A percentile compares a stretch with the other conserved stretches of the same genome.
Conservation (phyloP, 1,140 invertebrate species). For the Protaetia brevitarsis region DNA sequence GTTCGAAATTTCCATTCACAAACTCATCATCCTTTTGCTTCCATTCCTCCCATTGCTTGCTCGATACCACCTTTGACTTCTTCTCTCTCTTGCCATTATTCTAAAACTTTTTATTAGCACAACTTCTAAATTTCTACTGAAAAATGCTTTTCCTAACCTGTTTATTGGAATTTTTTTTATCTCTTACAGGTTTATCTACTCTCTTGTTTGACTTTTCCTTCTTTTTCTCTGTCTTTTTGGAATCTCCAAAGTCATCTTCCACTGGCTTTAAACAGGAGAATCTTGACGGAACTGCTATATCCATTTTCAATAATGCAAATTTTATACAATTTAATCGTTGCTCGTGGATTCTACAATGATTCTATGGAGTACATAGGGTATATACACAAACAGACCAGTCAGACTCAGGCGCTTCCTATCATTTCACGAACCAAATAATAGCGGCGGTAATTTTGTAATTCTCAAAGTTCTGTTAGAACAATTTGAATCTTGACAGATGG, state of each 20-base stretch:
- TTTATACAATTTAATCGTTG: too few species aligned
- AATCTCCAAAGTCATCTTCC: conserved; percentile 53
- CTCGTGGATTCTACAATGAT: too few species aligned
- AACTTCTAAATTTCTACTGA: background rate
- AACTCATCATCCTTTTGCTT: conserved; percentile 60
- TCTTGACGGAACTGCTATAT: conserved; percentile 57
- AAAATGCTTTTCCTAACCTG: conserved; percentile 22
- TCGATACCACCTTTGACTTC: conserved; percentile 44
- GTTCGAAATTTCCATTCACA: conserved; percentile 62
- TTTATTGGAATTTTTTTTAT: conserved; percentile 26
- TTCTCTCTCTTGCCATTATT: conserved; percentile 48
- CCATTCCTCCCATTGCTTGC: conserved; percentile 60
- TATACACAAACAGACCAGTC: too few species aligned
- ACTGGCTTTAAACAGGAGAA: conserved; percentile 61
- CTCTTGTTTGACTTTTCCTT: conserved; percentile 33
- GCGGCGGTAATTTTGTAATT: too few species aligned
- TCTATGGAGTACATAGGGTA: too few species aligned
- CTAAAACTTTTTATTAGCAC: background rate
- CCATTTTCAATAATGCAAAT: conserved; percentile 41
- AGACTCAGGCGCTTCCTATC: too few species aligned
- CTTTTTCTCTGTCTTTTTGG: conserved; percentile 46
- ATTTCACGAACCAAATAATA: too few species aligned
- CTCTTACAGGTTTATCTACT: conserved; percentile 13
- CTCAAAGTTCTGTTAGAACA: too few species aligned
- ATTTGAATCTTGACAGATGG: too few species aligned